These are phyloP conservation scores for Nephrocerus scutellatus DNA, from an alignment of 2,888 invertebrate genomes.

Conservation along the genomic window DNA sequence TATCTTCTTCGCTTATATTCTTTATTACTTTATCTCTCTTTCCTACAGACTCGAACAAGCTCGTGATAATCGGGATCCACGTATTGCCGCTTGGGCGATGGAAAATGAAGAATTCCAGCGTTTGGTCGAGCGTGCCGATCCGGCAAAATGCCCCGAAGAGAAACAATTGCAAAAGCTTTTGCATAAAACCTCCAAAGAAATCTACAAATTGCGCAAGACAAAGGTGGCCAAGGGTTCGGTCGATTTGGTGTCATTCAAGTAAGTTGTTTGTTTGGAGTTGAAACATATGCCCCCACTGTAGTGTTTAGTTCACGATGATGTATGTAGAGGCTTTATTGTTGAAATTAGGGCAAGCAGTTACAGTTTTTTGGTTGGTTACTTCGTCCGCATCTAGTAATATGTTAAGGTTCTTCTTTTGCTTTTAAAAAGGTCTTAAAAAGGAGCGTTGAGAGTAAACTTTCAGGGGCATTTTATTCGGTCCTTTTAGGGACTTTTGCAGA, in stretches of 20 bases:
- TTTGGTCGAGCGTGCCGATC: constrained; percentile 51
- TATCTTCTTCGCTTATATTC: neutral
- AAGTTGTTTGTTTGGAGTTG: no score
- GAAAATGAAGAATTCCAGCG: constrained; percentile 81
- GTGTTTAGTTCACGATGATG: no score
- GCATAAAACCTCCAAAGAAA: constrained; percentile 82
- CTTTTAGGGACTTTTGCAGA: no score
- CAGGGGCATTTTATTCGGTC: no score
- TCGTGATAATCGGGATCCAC: constrained; percentile 72
- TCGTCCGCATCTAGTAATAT: no score
- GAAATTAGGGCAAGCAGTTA: no score
- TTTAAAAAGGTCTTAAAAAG: no score
- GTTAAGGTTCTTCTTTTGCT: no score
- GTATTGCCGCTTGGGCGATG: constrained; percentile 76
- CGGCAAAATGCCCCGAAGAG: constrained; percentile 50
- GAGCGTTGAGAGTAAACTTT: no score
- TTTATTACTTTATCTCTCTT: constrained; percentile 18
- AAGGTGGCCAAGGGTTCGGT: constrained; percentile 83
- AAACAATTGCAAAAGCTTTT: constrained; percentile 66
- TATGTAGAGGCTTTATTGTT: no score
- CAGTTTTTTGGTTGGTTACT: no score
- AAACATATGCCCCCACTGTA: no score
- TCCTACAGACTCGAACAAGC: constrained; percentile 78
- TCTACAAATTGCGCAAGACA: constrained; percentile 81
- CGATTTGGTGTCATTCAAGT: constrained; percentile 89